These are phyloP conservation scores for Drosophila leontia DNA, from an alignment of 1,140 invertebrate genomes.

Conservation along the genomic window DNA sequence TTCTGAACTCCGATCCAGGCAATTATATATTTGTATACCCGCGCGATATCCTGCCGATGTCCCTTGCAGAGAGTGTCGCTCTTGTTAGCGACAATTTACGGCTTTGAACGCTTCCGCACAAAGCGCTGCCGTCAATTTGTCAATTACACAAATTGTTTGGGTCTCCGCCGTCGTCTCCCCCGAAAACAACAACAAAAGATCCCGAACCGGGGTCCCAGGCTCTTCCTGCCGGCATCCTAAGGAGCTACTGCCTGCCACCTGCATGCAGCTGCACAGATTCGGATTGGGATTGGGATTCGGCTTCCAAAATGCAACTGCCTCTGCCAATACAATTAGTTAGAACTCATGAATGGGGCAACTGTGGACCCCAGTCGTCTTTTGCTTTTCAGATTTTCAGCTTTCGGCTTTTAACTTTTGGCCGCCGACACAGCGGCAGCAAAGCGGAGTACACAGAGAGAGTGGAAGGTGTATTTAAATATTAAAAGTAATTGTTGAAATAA, in stretches of 20 bases:
- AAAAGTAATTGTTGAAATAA: too few relatives aligned
- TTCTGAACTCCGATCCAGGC: conserved; percentile 15
- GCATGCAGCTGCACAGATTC: conserved; percentile 83
- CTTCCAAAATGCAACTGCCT: conserved; percentile 74
- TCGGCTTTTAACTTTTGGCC: conserved; percentile 51
- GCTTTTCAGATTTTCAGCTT: conserved; percentile 47
- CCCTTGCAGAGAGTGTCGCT: conserved; percentile 34
- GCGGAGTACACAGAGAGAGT: conserved; percentile 2
- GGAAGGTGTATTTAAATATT: background rate
- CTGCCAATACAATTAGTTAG: conserved; percentile 81
- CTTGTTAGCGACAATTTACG: conserved; percentile 84
- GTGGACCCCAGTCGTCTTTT: conserved; percentile 43
- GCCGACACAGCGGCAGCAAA: conserved; percentile 39
- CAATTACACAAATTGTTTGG: conserved; percentile 84
- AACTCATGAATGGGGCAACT: conserved; percentile 76
- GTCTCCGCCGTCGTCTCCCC: conserved; percentile 37
- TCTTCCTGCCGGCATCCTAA: conserved; percentile 61
- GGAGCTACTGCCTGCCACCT: conserved; percentile 60
- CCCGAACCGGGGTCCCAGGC: conserved; percentile 34
- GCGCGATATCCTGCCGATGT: conserved; percentile 64
- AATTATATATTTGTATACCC: conserved; percentile 60
- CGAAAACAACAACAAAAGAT: conserved; percentile 43
- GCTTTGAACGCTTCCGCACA: conserved; percentile 82
- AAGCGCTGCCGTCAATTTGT: conserved; percentile 84
- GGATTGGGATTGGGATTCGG: conserved; percentile 24